Base-by-base conservation (phyloP, 2,113 vertebrate species). In the Corythaeola cristata region DNA sequence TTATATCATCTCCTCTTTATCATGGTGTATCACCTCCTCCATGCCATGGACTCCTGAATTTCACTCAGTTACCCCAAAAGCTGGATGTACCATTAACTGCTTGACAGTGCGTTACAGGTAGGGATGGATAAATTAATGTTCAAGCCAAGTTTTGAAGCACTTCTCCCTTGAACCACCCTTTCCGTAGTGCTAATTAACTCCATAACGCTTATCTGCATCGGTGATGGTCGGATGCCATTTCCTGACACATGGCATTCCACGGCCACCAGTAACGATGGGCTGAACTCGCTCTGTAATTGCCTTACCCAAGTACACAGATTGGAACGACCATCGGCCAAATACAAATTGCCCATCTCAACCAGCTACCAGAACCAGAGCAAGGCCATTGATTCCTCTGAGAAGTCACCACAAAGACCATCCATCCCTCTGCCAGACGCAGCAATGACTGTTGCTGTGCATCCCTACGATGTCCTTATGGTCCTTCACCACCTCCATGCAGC, bases 181-280 rank as follows among this genome's bases (percentile, higher is more conserved):
- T 67, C 66, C 0, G 0, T 55, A 71, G 62, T 5, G 3, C 58
- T 85, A 89, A 96, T 96, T 95, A 91, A 59, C 58, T 91, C 62
- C 18, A 0, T 24, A 30, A n/a, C 0, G 1, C 91, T 96, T 95
- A 93, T 94, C 91, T 69, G 88, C 82, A 76, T 56, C 24, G 21
- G 47, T 8, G 17, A 67, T 83, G 84, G 50, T 92, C 0, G 21
- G 77, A 6, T 93, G 74, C 77, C 77, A 67, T 96, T 90, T 95
- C 95, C 95, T 97, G 96, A 95, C 88, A 81, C 93, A 76, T 58
- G 80, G 41, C 93, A 88, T 96, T 96, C 95, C 95, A 85, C 0
- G 12, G 86, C 85, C 95, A 94, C 87, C 89, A 53, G 84, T 91
- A 97, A 92, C 15, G 6, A 90, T 39, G 62, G 55, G 79, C 2